Conservation (phyloP, 1,140 invertebrate species). For the Periplaneta americana region DNA sequence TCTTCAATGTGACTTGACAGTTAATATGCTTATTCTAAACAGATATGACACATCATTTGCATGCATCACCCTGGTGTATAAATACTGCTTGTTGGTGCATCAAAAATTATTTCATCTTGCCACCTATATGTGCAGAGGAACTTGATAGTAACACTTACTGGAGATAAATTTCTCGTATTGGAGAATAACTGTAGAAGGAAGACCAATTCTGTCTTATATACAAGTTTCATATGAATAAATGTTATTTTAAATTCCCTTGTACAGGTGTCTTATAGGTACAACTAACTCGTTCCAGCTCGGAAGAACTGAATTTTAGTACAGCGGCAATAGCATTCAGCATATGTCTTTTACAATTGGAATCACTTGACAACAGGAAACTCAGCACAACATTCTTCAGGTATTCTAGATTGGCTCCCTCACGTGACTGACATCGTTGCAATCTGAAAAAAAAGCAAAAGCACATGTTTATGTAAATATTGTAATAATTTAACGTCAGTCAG, state of each 20-base stretch:
- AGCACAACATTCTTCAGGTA: slow-evolving; percentile 88
- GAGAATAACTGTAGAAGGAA: neutral
- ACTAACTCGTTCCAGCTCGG: slow-evolving; percentile 54
- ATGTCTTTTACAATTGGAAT: slow-evolving; percentile 61
- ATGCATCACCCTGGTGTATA: no score
- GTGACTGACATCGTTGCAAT: slow-evolving; percentile 65
- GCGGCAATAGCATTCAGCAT: slow-evolving; percentile 87
- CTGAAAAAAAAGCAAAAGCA: slow-evolving; percentile 35
- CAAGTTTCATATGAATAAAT: neutral
- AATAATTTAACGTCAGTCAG: neutral
- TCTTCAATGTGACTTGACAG: no score
- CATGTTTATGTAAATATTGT: neutral
- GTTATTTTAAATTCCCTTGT: neutral
- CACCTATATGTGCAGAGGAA: neutral
- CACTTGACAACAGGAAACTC: slow-evolving; percentile 68
- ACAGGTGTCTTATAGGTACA: neutral
- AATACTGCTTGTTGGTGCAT: neutral
- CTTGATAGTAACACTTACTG: neutral
- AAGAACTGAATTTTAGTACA: slow-evolving; percentile 69
- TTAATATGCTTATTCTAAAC: no score
- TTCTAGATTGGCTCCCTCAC: slow-evolving; percentile 82
- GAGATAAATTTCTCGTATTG: neutral
- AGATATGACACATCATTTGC: no score
- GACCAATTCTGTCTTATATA: neutral
- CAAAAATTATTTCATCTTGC: neutral